Conservation (phyloP, 2,113 vertebrate genomes). For the Odocoileus hemionus region DNA sequence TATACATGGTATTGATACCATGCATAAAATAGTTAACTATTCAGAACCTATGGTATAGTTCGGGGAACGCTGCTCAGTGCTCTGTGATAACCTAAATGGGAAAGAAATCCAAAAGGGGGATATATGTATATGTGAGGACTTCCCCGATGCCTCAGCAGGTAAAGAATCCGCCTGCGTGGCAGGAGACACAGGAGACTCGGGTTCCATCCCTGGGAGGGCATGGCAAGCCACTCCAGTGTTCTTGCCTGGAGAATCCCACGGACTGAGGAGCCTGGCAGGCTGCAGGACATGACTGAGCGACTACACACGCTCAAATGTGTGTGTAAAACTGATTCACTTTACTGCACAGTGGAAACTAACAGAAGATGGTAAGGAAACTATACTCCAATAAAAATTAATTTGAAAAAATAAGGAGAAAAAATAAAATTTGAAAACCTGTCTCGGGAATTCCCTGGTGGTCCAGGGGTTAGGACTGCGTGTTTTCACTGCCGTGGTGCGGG, state of each 20-base stretch:
- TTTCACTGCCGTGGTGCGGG: not conserved
- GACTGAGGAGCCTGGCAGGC: not conserved
- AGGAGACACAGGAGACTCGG: not conserved
- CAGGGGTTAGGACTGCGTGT: not conserved
- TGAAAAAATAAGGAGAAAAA: not conserved
- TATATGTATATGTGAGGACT: not conserved
- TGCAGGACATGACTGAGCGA: not conserved
- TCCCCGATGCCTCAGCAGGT: no score
- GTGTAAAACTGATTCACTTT: not conserved
- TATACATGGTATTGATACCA: not conserved
- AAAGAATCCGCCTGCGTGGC: not conserved
- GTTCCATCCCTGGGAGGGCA: not conserved
- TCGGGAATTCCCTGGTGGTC: not conserved
- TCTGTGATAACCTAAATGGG: not conserved
- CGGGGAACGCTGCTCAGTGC: not conserved
- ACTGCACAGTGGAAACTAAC: not conserved
- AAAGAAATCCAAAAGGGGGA: not conserved
- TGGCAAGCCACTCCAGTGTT: not conserved
- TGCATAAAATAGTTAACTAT: not conserved
- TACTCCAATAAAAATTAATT: not conserved
- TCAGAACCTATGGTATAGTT: not conserved
- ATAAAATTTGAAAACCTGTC: not conserved
- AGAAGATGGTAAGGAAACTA: not conserved
- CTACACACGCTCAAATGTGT: not conserved
- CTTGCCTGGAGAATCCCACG: not conserved